Evolutionary conservation across 2,888 invertebrate species (phyloP), one percentile per base, ranked within the genome.

Genomic region (Toxonevra muliebris): DNA sequence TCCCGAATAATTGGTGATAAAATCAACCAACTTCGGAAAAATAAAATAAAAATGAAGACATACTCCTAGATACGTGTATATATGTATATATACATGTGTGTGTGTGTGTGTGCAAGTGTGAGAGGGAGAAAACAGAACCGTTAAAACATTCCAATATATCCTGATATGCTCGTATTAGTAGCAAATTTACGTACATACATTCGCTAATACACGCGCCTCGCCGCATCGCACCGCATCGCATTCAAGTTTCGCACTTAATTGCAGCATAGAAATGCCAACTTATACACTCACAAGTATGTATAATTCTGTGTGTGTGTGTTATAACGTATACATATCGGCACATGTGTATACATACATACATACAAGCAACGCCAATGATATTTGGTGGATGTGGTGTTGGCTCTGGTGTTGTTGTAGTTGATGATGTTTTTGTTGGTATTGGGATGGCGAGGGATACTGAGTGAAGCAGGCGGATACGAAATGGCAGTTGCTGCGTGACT

Each of bases 401-500:
- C n/a, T n/a, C 30, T 30, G 30, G 30, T 7, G 7, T 30, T 30
- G 30, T 2, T 30, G 30, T 30, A 7, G 30, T 30, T 30, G 30
- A 30, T 30, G 30, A 30, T 30, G 30, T 30, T 30, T 7, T 2
- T 30, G 30, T 7, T 30, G 30, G n/a, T n/a, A n/a, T n/a, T n/a
- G n/a, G n/a, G n/a, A n/a, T n/a, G n/a, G n/a, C n/a, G n/a, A n/a
- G n/a, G n/a, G n/a, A 30, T 30, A 7, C 3, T 30, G 30, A 30
- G 30, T 30, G 30, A 30, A 15, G 10, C 48, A 15, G 48, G 48
- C 48, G 48, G 48, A 48, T 48, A 11, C 48, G n/a, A 48, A 48
- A 11, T 48, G 48, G n/a, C 48, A 15, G 13, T 48, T 11, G 11
- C 48, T 71, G 71, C 72, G 72, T 72, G 69, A 72, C 72, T 66